These are phyloP conservation scores for Operophtera brumata DNA, from an alignment of 2,888 invertebrate genomes.

Conservation along the genomic window DNA sequence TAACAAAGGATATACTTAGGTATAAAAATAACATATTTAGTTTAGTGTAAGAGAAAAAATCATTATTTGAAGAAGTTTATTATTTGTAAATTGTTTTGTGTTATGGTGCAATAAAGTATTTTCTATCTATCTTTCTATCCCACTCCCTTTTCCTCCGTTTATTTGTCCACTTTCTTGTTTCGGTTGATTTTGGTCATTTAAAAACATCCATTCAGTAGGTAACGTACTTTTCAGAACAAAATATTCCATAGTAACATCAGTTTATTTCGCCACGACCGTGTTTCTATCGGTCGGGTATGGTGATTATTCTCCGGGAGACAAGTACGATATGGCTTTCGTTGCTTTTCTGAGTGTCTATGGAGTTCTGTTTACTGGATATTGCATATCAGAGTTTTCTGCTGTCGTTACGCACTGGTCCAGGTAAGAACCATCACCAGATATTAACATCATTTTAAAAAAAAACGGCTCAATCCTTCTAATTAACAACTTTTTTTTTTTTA, in stretches of 20 bases:
- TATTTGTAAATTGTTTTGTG: too few species aligned
- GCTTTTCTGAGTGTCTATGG: constrained; percentile 73
- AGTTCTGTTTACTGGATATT: constrained; percentile 72
- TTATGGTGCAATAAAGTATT: too few species aligned
- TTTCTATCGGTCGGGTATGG: constrained; percentile 73
- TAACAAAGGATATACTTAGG: too few species aligned
- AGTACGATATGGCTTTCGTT: constrained; percentile 67
- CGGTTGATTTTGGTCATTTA: not conserved
- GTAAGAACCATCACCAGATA: constrained; percentile 37
- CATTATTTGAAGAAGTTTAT: too few species aligned
- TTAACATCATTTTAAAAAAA: too few species aligned
- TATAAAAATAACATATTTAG: too few species aligned
- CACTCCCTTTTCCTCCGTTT: too few species aligned
- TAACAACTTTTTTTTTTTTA: too few species aligned
- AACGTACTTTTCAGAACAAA: constrained; percentile 47
- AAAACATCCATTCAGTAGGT: not conserved
- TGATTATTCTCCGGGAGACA: constrained; percentile 69
- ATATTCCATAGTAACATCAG: constrained; percentile 60
- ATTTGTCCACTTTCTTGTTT: not conserved
- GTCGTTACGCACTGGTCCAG: constrained; percentile 73
- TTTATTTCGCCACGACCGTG: constrained; percentile 71
- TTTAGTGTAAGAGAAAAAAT: too few species aligned
- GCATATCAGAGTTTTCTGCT: constrained; percentile 76
- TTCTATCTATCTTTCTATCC: too few species aligned
- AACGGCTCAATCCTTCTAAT: too few species aligned